Percentiles rank a stretch among this genome's conserved stretches.
phyloP scores from a whole-genome alignment of 2,888 invertebrate species.

The Tenthredo distinguenda region DNA sequence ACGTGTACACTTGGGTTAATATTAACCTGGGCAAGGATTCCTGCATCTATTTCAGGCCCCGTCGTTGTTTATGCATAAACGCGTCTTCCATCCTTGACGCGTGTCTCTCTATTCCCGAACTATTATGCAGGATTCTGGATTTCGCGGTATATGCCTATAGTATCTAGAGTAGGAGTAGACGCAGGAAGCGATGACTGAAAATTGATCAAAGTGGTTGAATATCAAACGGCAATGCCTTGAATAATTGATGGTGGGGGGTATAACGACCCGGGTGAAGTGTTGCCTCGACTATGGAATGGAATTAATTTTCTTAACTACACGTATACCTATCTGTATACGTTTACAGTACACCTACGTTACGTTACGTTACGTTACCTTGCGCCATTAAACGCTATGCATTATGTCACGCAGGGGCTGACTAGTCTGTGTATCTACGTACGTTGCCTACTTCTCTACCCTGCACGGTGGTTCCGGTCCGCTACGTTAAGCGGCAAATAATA shows the following conservation, averaged over 20 bases:
- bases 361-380: neutral
- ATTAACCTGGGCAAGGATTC: neutral
- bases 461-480: slow-evolving; percentile 13
- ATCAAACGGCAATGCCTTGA: slow-evolving; percentile 28
- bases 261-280: neutral
- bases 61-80: slow-evolving; percentile 7
- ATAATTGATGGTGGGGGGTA: slow-evolving; percentile 22
- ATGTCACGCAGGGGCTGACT: neutral
- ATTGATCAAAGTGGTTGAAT: slow-evolving; percentile 40
- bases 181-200: slow-evolving; percentile 19
- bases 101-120: neutral
- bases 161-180: neutral
- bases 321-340: neutral
- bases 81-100: neutral
- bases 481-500: slow-evolving; percentile 29
- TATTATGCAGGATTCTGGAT: neutral
- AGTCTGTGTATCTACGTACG: neutral
- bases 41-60: neutral
- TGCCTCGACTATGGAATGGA: neutral
- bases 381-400: neutral
- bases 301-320: slow-evolving; percentile 15
- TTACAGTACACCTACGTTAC: neutral
- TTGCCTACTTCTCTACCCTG: neutral
- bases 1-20: neutral
- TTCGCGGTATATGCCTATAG: neutral